These are phyloP conservation scores for Cerceris rybyensis DNA, from an alignment of 2,888 invertebrate genomes.

Conservation along the genomic window DNA sequence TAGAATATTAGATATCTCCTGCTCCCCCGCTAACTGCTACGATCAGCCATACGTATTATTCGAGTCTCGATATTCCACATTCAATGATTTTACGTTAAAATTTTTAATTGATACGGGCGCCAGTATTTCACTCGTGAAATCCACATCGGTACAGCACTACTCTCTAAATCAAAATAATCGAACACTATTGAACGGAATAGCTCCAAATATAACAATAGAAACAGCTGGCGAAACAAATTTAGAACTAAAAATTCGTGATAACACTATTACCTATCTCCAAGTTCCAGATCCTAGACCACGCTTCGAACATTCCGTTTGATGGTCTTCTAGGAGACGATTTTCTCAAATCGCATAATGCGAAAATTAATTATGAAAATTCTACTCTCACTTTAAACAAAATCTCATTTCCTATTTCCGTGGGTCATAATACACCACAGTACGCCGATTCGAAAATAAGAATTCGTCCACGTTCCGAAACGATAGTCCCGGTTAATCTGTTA, in stretches of 20 bases:
- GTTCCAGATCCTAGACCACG: not conserved
- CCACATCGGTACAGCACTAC: not conserved
- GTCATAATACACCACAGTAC: slow-evolving; percentile 9
- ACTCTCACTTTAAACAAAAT: not conserved
- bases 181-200: not conserved
- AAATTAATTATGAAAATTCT: not conserved
- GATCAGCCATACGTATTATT: not conserved
- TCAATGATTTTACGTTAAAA: not conserved
- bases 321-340: not conserved
- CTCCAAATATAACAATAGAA: not conserved
- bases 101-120: slow-evolving; percentile 4
- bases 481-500: slow-evolving; percentile 11
- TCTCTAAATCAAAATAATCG: not conserved
- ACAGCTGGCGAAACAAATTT: not conserved
- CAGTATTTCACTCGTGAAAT: not conserved
- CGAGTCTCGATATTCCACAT: not conserved
- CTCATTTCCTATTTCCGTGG: not conserved
- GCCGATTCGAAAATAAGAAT: slow-evolving; percentile 5
- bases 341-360: not conserved
- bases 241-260: not conserved
- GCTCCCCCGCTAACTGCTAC: too few relatives aligned
- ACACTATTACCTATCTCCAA: not conserved
- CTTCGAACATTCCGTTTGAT: slow-evolving; percentile 5
- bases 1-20: too few relatives aligned
- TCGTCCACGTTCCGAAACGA: slow-evolving; percentile 7